A percentile compares a stretch with the other conserved stretches of the same genome.
These are phyloP conservation scores for Callyntrura sp. DNA, from an alignment of 2,888 invertebrate species.

Conservation along the genomic window DNA sequence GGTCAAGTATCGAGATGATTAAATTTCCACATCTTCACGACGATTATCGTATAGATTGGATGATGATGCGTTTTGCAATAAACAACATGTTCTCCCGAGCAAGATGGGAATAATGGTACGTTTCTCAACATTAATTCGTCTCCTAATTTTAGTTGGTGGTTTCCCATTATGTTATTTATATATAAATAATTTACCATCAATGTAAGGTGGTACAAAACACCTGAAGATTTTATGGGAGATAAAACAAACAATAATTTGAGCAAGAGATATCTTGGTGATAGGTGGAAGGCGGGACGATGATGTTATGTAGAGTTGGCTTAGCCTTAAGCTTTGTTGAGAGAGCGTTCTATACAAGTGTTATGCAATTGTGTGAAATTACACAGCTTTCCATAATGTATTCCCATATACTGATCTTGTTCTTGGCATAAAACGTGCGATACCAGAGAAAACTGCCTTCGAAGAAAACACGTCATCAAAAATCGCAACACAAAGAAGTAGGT, in stretches of 20 bases:
- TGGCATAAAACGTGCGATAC: neutral
- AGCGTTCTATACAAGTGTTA: slow-evolving; percentile 8
- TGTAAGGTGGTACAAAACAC: too few relatives aligned
- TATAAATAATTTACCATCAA: too few relatives aligned
- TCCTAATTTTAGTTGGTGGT: too few relatives aligned
- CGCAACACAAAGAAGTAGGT: neutral
- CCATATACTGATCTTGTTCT: neutral
- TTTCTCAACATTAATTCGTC: too few relatives aligned
- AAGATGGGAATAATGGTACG: too few relatives aligned
- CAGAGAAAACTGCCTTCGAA: neutral
- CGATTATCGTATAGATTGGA: neutral
- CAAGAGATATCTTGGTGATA: too few relatives aligned
- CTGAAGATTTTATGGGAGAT: too few relatives aligned
- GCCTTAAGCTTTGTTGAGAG: neutral
- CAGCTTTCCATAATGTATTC: too few relatives aligned
- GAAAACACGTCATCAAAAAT: neutral
- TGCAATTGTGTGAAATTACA: neutral
- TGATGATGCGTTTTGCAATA: slow-evolving; percentile 18
- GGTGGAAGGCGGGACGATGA: neutral
- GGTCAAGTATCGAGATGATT: slow-evolving; percentile 15
- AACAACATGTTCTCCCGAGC: too few relatives aligned
- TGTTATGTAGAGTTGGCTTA: neutral
- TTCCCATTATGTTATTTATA: too few relatives aligned
- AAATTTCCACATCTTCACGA: slow-evolving; percentile 35
- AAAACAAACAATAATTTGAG: too few relatives aligned